Conservation (phyloP, 2,797 vertebrate species). For the Naso thynnoides region DNA sequence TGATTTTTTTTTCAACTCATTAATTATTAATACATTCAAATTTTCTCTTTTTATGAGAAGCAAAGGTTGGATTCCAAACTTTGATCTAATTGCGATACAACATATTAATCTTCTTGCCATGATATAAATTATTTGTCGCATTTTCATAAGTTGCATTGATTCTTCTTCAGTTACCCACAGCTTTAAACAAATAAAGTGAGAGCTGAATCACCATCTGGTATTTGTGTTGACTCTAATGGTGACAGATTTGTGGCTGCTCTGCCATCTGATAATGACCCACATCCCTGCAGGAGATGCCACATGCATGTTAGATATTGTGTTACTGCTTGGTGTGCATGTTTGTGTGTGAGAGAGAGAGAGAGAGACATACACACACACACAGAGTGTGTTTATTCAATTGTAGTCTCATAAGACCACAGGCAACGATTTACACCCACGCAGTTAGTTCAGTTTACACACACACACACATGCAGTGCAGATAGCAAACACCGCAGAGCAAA, state of each 20-base stretch:
- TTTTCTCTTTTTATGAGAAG: no score
- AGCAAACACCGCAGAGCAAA: slow-evolving; percentile 38
- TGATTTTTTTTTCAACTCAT: no score
- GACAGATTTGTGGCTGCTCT: slow-evolving; percentile 65
- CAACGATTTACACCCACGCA: slow-evolving; percentile 42
- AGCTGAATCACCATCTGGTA: slow-evolving; percentile 31
- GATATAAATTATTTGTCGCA: neutral
- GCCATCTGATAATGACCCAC: slow-evolving; percentile 60
- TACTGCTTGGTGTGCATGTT: slow-evolving; percentile 42
- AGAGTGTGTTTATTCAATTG: slow-evolving; percentile 41
- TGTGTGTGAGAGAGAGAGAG: slow-evolving; percentile 24
- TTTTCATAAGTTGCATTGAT: slow-evolving; percentile 12
- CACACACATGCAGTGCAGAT: slow-evolving; percentile 15
- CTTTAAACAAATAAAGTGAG: slow-evolving; percentile 24
- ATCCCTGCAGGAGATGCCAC: slow-evolving; percentile 52
- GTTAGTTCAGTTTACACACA: slow-evolving; percentile 46
- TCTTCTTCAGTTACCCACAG: slow-evolving; percentile 12
- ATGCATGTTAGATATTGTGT: slow-evolving; percentile 62
- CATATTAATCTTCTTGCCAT: neutral
- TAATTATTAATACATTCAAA: no score
- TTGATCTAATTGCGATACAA: no score
- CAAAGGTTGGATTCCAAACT: no score
- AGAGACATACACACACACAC: no score
- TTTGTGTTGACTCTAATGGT: slow-evolving; percentile 52
- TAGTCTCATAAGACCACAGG: slow-evolving; percentile 39